Percentiles rank a stretch among this genome's conserved stretches.
Evolutionary conservation across 2,888 invertebrate species (phyloP).

Genomic region (Dusona sp.): DNA sequence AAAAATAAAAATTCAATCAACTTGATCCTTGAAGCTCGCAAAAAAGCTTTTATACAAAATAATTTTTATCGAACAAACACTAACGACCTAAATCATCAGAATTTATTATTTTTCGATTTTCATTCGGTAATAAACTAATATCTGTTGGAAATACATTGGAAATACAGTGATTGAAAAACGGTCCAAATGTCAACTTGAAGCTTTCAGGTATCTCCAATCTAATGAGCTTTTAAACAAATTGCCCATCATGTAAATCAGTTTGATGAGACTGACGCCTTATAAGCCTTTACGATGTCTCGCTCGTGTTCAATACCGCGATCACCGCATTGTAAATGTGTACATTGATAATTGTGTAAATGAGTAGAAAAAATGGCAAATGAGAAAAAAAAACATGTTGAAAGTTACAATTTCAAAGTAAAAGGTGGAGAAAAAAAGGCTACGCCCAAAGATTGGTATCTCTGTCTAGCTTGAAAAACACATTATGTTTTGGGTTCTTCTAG

Average conservation of each 20-base stretch:
- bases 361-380: background rate
- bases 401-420: conserved; percentile 70
- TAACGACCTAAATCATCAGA: background rate
- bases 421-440: conserved; percentile 2
- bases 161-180: background rate
- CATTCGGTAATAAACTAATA: background rate
- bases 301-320: conserved; percentile 69
- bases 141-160: background rate
- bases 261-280: conserved; percentile 24
- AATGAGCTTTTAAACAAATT: background rate
- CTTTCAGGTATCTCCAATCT: background rate
- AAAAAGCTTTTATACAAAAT: background rate
- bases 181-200: background rate
- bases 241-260: background rate
- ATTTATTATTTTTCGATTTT: background rate
- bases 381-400: conserved; percentile 74
- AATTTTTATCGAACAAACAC: background rate
- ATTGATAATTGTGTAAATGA: conserved; percentile 72
- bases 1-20: background rate
- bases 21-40: background rate
- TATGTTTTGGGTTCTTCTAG: background rate
- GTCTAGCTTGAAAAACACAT: background rate
- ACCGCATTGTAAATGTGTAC: conserved; percentile 79
- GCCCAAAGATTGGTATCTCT: background rate
- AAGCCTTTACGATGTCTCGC: conserved; percentile 33